phyloP scores from a whole-genome alignment of 1,140 invertebrate species.

The Diprion similis region DNA sequence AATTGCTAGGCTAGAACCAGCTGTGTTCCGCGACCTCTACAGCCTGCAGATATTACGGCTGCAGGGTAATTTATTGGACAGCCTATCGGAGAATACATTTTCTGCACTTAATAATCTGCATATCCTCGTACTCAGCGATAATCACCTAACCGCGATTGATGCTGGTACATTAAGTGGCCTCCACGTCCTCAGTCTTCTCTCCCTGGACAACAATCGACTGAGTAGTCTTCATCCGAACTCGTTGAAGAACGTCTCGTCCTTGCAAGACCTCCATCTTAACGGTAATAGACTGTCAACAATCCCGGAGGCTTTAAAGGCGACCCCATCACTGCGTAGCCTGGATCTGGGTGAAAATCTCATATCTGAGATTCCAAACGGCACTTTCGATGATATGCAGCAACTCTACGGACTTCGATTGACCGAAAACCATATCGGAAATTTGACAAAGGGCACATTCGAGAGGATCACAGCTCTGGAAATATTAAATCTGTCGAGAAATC shows the following conservation, averaged over 20 bases:
- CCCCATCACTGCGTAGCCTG: slow-evolving; percentile 82
- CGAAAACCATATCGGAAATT: slow-evolving; percentile 87
- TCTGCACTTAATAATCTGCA: slow-evolving; percentile 81
- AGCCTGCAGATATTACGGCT: slow-evolving; percentile 82
- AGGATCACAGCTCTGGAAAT: slow-evolving; percentile 85
- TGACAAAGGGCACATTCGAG: slow-evolving; percentile 83
- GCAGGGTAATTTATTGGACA: slow-evolving; percentile 84
- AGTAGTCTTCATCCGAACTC: slow-evolving; percentile 79
- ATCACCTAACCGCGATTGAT: slow-evolving; percentile 80
- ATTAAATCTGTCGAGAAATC: slow-evolving; percentile 87
- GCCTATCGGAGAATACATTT: slow-evolving; percentile 83
- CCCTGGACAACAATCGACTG: slow-evolving; percentile 85
- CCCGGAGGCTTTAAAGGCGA: slow-evolving; percentile 82
- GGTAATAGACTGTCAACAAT: slow-evolving; percentile 84
- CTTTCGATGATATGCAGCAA: slow-evolving; percentile 79
- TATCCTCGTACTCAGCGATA: slow-evolving; percentile 85
- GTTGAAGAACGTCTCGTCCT: slow-evolving; percentile 81
- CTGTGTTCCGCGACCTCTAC: slow-evolving; percentile 81
- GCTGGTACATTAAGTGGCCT: slow-evolving; percentile 80
- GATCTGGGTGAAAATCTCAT: slow-evolving; percentile 92
- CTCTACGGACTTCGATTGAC: slow-evolving; percentile 85
- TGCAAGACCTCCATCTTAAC: slow-evolving; percentile 89
- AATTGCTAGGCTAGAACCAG: slow-evolving; percentile 78
- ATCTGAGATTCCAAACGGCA: slow-evolving; percentile 79
- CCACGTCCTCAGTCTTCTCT: slow-evolving; percentile 77